A percentile compares a stretch with the other conserved stretches of the same genome.
phyloP scores from a whole-genome alignment of 2,113 vertebrate genomes.

The Riparia riparia region DNA sequence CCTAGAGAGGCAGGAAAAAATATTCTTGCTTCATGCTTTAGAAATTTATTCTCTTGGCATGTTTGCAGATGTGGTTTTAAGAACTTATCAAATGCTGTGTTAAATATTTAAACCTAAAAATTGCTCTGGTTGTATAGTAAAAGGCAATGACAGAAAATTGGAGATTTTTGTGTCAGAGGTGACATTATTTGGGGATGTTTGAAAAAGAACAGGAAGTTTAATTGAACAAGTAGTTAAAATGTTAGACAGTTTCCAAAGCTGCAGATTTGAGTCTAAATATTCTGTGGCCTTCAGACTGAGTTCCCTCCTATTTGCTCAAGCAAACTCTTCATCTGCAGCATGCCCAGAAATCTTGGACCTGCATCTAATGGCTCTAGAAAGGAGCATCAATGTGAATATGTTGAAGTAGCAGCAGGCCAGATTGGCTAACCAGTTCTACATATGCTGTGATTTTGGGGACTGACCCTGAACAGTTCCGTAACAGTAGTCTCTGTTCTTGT shows the following conservation, averaged over 20 bases:
- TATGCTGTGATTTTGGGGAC: not conserved
- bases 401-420: not conserved
- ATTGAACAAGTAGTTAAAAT: not conserved
- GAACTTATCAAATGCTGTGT: not conserved
- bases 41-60: constrained; percentile 21
- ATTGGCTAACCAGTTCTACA: not conserved
- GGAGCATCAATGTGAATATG: not conserved
- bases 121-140: not conserved
- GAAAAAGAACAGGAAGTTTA: not conserved
- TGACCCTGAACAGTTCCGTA: not conserved
- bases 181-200: not conserved
- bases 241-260: not conserved
- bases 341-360: not conserved
- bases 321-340: fast-evolving
- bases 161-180: not conserved
- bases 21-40: constrained; percentile 2
- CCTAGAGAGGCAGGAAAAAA: not conserved
- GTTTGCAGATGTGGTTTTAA: constrained; percentile 13
- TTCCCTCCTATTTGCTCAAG: not conserved
- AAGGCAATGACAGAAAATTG: not conserved
- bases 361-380: not conserved
- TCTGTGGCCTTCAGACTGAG: not conserved
- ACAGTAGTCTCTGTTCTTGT: not conserved
- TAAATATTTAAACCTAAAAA: constrained; percentile 7
- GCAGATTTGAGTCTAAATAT: not conserved